Conservation (phyloP, 2,113 vertebrate genomes). For the Herpailurus yagouaroundi region DNA sequence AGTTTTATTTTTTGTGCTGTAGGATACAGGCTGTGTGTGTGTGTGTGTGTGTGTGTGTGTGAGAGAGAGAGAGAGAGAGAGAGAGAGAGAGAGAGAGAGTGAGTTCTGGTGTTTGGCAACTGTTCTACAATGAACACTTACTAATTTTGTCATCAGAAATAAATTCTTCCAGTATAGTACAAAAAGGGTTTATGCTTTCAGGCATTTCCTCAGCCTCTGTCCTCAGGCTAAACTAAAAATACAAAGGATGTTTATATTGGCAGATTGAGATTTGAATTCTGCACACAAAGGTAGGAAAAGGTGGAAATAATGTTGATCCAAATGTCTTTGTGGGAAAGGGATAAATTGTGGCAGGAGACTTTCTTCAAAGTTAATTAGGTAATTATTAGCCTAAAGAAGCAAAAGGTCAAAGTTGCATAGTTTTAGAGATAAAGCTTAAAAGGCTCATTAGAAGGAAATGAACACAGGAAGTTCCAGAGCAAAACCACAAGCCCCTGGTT, state of each 20-base stretch:
- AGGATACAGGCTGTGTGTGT: neutral
- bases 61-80: too few relatives aligned
- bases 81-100: neutral
- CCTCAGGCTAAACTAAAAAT: constrained; percentile 76
- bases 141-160: constrained; percentile 27
- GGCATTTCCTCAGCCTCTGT: constrained; percentile 72
- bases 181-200: neutral
- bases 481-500: constrained; percentile 24
- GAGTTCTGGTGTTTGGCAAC: neutral
- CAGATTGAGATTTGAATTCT: constrained; percentile 67
- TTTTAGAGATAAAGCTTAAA: constrained; percentile 79
- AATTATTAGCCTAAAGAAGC: constrained; percentile 74
- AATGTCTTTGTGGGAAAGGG: constrained; percentile 77
- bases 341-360: constrained; percentile 74
- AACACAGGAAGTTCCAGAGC: constrained; percentile 72
- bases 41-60: neutral
- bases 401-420: constrained; percentile 81
- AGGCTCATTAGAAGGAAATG: constrained; percentile 60
- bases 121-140: neutral
- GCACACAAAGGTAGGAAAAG: constrained; percentile 85
- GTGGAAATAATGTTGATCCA: constrained; percentile 79
- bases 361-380: constrained; percentile 80
- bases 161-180: neutral
- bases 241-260: constrained; percentile 80
- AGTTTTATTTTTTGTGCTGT: neutral